Evolutionary conservation across 2,888 invertebrate species (phyloP).

Genomic region (Scotopteryx bipunctaria): DNA sequence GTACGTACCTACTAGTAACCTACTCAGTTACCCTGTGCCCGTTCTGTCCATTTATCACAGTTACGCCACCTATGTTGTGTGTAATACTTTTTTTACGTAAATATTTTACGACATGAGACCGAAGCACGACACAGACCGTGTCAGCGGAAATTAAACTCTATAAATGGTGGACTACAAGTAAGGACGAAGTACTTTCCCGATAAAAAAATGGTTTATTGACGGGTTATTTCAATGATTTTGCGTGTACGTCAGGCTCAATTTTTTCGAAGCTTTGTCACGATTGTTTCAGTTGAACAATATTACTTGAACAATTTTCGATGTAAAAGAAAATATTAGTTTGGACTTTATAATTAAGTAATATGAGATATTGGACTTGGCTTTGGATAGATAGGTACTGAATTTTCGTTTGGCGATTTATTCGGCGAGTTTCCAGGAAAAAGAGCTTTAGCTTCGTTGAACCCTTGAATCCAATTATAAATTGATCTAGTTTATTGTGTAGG

Average conservation of each 20-base stretch:
- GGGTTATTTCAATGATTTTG: conserved; percentile 16
- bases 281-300: neutral
- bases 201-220: conserved; percentile 27
- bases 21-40: conserved; percentile 37
- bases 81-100: conserved; percentile 40
- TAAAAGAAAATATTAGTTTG: neutral
- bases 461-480: conserved; percentile 11
- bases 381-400: conserved; percentile 14
- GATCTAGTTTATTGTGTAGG: conserved; percentile 5
- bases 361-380: conserved; percentile 2
- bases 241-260: neutral
- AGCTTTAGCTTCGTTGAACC: conserved; percentile 1
- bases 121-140: conserved; percentile 37
- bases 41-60: conserved; percentile 39
- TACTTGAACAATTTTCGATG: neutral
- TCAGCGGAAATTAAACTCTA: conserved; percentile 43
- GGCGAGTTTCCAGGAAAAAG: neutral
- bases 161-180: conserved; percentile 33
- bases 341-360: neutral
- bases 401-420: conserved; percentile 11
- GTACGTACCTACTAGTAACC: conserved; percentile 35
- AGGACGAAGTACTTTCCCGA: conserved; percentile 25
- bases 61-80: conserved; percentile 39
- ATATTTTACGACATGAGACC: conserved; percentile 36
- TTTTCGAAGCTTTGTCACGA: neutral